These are phyloP conservation scores for Calliopsis andreniformis DNA, from an alignment of 1,140 invertebrate genomes.

Conservation along the genomic window DNA sequence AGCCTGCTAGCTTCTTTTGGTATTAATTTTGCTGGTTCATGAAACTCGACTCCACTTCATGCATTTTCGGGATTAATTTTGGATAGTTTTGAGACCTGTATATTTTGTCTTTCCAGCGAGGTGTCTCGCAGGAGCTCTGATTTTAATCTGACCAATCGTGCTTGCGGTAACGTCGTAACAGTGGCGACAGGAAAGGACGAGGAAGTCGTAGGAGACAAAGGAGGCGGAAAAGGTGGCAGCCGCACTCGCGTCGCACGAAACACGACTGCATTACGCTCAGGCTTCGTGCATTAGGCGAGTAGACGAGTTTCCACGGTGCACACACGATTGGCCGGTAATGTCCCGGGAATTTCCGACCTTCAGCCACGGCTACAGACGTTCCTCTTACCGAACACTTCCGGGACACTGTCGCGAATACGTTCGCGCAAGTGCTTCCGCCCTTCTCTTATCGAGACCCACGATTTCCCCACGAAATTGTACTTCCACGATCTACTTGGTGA, in stretches of 20 bases:
- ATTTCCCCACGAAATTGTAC: conserved; percentile 25
- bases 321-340: conserved; percentile 67
- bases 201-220: conserved; percentile 28
- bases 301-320: conserved; percentile 52
- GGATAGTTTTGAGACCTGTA: no score
- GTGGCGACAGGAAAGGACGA: conserved; percentile 23
- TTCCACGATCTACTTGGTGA: neutral
- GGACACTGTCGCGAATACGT: conserved; percentile 41
- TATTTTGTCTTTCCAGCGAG: conserved; percentile 6
- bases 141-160: conserved; percentile 71
- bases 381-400: conserved; percentile 55
- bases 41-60: no score
- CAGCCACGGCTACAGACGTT: conserved; percentile 58
- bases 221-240: conserved; percentile 37
- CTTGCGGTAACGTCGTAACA: conserved; percentile 60
- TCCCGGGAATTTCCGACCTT: conserved; percentile 63
- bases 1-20: conserved; percentile 30
- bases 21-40: conserved; percentile 46
- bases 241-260: conserved; percentile 61
- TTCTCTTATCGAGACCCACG: conserved; percentile 45
- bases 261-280: conserved; percentile 61
- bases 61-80: no score
- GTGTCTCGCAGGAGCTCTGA: conserved; percentile 37
- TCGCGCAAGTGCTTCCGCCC: conserved; percentile 44
- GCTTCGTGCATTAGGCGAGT: conserved; percentile 58